phyloP scores from a whole-genome alignment of 2,888 invertebrate species.

The Xanthorhoe spadicearia region DNA sequence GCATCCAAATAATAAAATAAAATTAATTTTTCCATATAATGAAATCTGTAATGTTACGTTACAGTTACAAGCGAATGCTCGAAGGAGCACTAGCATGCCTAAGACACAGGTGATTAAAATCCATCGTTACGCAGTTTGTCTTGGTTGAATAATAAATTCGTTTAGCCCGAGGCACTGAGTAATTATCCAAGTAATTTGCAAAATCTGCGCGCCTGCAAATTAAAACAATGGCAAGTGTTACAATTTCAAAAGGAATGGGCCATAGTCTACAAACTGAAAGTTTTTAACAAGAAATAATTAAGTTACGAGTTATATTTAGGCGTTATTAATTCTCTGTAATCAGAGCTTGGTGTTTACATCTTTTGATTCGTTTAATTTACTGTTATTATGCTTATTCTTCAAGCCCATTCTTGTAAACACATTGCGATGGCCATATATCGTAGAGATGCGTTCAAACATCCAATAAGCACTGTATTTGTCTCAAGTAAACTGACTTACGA shows the following conservation, averaged over 20 bases:
- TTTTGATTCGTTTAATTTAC: neutral
- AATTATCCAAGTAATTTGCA: constrained; percentile 25
- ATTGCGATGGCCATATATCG: neutral
- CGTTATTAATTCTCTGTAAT: neutral
- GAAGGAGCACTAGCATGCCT: too few relatives aligned
- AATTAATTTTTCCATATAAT: too few relatives aligned
- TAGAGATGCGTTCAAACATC: neutral
- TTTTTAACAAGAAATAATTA: constrained; percentile 9
- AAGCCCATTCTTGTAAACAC: neutral
- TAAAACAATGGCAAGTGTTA: constrained; percentile 17
- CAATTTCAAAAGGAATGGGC: constrained; percentile 15
- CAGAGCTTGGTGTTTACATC: neutral
- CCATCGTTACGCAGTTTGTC: neutral
- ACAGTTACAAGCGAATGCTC: too few relatives aligned
- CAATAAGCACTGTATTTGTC: constrained; percentile 17
- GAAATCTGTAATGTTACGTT: too few relatives aligned
- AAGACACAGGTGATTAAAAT: constrained; percentile 1
- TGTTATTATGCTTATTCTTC: too few relatives aligned
- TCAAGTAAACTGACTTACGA: constrained; percentile 23
- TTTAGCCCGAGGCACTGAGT: constrained; percentile 7
- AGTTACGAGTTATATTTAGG: constrained; percentile 2
- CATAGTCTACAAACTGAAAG: neutral
- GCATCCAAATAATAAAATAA: too few relatives aligned
- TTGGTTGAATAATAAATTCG: neutral
- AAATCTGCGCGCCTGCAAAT: constrained; percentile 20